These are phyloP conservation scores for Biston betularia DNA, from an alignment of 2,888 invertebrate species.

Conservation along the genomic window DNA sequence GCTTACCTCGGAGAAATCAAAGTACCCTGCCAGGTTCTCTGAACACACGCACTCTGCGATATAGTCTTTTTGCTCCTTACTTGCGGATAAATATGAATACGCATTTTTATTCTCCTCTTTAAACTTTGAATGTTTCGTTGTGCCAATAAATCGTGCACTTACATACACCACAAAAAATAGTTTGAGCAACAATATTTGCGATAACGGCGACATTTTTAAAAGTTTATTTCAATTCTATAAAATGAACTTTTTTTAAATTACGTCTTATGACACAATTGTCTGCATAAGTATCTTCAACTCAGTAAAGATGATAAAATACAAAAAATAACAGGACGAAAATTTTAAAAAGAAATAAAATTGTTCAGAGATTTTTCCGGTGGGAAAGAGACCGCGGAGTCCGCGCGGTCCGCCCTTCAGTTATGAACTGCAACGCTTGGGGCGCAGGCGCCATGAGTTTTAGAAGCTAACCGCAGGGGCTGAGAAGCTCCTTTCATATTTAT, in stretches of 20 bases:
- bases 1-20: constrained; percentile 28
- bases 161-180: constrained; percentile 9
- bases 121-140: not conserved
- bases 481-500: constrained; percentile 39
- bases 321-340: not conserved
- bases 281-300: constrained; percentile 34
- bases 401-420: constrained; percentile 61
- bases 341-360: constrained; percentile 20
- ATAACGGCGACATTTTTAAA: constrained; percentile 10
- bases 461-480: constrained; percentile 30
- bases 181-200: constrained; percentile 6
- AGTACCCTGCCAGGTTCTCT: constrained; percentile 34
- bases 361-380: constrained; percentile 32
- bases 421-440: constrained; percentile 59
- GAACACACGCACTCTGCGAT: constrained; percentile 49
- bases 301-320: constrained; percentile 21
- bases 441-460: constrained; percentile 43
- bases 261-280: not conserved
- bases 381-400: constrained; percentile 45
- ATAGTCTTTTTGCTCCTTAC: constrained; percentile 29
- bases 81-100: constrained; percentile 29
- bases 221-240: not conserved
- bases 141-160: not conserved
- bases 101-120: not conserved
- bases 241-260: not conserved